Conservation (phyloP, 2,113 vertebrate genomes). For the Centrocercus urophasianus region DNA sequence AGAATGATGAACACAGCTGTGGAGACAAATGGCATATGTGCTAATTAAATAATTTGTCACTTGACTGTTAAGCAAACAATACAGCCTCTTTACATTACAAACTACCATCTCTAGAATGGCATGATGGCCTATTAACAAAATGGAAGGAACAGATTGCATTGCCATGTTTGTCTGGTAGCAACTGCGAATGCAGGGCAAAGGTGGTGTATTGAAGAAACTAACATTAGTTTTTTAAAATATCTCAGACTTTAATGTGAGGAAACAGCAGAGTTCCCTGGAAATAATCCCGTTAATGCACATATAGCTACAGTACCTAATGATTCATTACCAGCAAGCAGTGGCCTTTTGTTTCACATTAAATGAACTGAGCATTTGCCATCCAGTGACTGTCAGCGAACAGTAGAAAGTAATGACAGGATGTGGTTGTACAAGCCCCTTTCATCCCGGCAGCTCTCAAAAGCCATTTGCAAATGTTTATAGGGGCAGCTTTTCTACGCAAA, state of each 20-base stretch:
- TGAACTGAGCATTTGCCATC: constrained; percentile 43
- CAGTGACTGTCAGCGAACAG: constrained; percentile 28
- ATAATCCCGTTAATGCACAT: constrained; percentile 15
- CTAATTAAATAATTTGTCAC: constrained; percentile 89
- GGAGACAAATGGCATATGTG: constrained; percentile 81
- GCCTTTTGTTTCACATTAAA: constrained; percentile 60
- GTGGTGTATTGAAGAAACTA: constrained; percentile 12
- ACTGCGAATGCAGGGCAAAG: not conserved
- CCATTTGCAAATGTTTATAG: constrained; percentile 39
- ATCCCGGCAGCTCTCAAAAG: constrained; percentile 7
- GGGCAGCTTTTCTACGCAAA: not conserved
- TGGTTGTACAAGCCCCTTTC: constrained; percentile 34
- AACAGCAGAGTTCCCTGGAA: not conserved
- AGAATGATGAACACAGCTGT: constrained; percentile 81
- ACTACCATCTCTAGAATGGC: constrained; percentile 62
- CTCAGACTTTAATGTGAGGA: not conserved
- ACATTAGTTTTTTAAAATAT: constrained; percentile 27
- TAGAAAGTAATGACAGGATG: constrained; percentile 45
- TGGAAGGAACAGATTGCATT: constrained; percentile 42
- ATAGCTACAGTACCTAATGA: constrained; percentile 52
- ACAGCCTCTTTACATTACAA: constrained; percentile 74
- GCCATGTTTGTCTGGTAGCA: constrained; percentile 7
- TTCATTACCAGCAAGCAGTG: constrained; percentile 28
- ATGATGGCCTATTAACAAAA: constrained; percentile 70
- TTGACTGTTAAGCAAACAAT: constrained; percentile 84